A percentile compares a stretch with the other conserved stretches of the same genome.
Conservation (phyloP, 2,888 invertebrate genomes). For the Limenitis camilla region DNA sequence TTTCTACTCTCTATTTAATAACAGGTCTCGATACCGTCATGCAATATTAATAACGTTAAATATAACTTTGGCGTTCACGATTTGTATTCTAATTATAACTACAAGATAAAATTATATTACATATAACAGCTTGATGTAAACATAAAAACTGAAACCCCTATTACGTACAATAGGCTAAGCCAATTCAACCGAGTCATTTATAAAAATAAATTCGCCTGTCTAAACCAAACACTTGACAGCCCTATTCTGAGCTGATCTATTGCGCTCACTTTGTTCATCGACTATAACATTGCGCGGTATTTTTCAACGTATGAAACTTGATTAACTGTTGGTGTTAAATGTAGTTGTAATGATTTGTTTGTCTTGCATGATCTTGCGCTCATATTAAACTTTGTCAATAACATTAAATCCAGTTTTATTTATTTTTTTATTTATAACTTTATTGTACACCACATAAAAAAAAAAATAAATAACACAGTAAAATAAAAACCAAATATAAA, state of each 20-base stretch:
- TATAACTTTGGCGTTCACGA: too few relatives aligned
- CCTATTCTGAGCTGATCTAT: slow-evolving; percentile 36
- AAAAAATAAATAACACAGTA: too few relatives aligned
- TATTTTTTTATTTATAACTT: too few relatives aligned
- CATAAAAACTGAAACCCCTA: background rate
- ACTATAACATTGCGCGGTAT: slow-evolving; percentile 5
- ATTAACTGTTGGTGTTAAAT: slow-evolving; percentile 4
- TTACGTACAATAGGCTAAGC: background rate
- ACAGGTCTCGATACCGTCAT: too few relatives aligned
- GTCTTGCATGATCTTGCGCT: background rate
- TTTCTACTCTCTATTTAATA: too few relatives aligned
- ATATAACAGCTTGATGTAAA: background rate
- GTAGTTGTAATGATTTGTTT: background rate
- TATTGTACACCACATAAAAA: too few relatives aligned
- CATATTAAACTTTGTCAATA: too few relatives aligned
- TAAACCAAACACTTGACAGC: background rate
- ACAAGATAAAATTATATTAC: too few relatives aligned
- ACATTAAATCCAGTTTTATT: too few relatives aligned
- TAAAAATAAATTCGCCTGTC: slow-evolving; percentile 4
- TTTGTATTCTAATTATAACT: too few relatives aligned
- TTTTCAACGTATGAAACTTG: slow-evolving; percentile 26
- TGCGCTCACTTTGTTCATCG: slow-evolving; percentile 30
- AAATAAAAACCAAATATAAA: too few relatives aligned
- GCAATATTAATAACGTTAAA: too few relatives aligned
- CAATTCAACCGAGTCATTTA: background rate